Evolutionary conservation across 1,140 invertebrate genomes (phyloP), one percentile per base, ranked within the genome.

Genomic region (Anthonomus grandis): DNA sequence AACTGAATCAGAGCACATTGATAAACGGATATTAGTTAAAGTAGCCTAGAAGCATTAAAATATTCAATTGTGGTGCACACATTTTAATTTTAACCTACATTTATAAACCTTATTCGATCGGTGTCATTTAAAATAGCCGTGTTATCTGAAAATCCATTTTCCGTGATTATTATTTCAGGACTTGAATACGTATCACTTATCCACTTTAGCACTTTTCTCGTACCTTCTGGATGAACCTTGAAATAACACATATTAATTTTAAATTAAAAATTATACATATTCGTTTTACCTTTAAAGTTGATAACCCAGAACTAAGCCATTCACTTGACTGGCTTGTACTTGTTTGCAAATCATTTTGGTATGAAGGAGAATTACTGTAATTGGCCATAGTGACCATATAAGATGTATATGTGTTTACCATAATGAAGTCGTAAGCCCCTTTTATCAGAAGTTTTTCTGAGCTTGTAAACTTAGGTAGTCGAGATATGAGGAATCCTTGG

Each of bases 61-160:
- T 17, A 49, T 10, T 12, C n/a, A n/a, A 47, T n/a, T n/a, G n/a
- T n/a, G n/a, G n/a, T n/a, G n/a, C n/a, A n/a, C n/a, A n/a, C n/a
- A 27, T 15, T 31, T 48, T 34, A 9, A 2, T n/a, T n/a, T 12
- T 22, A 12, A 42, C 36, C 53, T 13, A 58, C 57, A 21, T 57
- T 17, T n/a, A 47, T 45, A 42, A 66, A 66, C 41, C 56, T 31
- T 8, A 59, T 46, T 21, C 62, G 53, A 4, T 37, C 45, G 4
- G 38, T 34, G 47, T 67, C 63, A 37, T 55, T 49, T 0, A 59
- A 19, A 10, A 39, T 18, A n/a, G 37, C 45, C 4, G 53, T 62
- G 5, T n/a, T n/a, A 71, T 77, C 78, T 46, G 72, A 78, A 71
- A 70, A 79, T 17, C 88, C 88, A 66, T 89, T 90, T 77, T 90